Evolutionary conservation across 2,888 invertebrate species (phyloP).

Genomic region (Timema cristinae): DNA sequence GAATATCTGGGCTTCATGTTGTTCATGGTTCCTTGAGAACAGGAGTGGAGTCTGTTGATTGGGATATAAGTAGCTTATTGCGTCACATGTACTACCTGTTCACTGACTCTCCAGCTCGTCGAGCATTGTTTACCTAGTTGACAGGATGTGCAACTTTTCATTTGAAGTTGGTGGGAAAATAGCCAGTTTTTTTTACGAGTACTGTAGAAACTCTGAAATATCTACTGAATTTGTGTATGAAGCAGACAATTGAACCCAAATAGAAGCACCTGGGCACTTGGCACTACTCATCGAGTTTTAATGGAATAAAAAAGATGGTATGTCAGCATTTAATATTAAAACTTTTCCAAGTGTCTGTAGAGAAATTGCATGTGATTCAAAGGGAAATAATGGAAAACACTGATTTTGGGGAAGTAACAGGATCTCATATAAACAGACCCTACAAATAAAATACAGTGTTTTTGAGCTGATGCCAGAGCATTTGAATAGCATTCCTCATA

Average conservation of each 20-base stretch:
- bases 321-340: slow-evolving; percentile 5
- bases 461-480: neutral
- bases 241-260: neutral
- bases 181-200: neutral
- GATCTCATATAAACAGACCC: slow-evolving; percentile 5
- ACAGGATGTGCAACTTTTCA: too few species aligned
- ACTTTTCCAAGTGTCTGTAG: slow-evolving; percentile 9
- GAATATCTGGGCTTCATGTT: too few species aligned
- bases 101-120: too few species aligned
- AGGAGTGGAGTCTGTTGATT: too few species aligned
- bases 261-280: neutral
- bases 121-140: too few species aligned
- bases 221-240: neutral
- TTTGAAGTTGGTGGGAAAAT: too few species aligned
- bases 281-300: neutral
- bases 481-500: slow-evolving; percentile 12
- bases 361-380: neutral
- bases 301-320: slow-evolving; percentile 5
- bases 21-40: too few species aligned
- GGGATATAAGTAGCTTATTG: too few species aligned
- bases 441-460: slow-evolving; percentile 2
- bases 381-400: neutral
- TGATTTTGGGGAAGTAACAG: neutral
- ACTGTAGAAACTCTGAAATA: neutral
- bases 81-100: too few species aligned